Evolutionary conservation across 1,140 invertebrate genomes (phyloP).

Genomic region (Eupristina koningsbergeri): DNA sequence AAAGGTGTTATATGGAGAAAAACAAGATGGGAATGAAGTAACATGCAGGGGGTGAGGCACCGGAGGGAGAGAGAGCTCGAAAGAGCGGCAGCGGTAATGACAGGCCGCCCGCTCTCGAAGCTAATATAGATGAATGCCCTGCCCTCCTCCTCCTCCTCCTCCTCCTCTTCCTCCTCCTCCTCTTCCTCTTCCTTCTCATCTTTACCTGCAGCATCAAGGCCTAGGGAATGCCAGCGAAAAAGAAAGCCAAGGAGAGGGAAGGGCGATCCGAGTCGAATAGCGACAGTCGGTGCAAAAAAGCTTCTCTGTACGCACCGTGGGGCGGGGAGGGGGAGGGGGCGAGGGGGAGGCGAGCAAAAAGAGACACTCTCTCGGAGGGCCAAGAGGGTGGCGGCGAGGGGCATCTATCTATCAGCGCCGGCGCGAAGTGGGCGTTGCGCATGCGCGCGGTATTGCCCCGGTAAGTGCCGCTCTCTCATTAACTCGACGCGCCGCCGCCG

Average conservation of each 20-base stretch:
- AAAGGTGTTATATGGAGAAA: constrained; percentile 45
- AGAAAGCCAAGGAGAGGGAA: not conserved
- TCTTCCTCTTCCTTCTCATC: constrained; percentile 26
- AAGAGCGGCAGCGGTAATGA: constrained; percentile 71
- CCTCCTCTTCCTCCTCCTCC: constrained; percentile 59
- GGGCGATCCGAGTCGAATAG: not conserved
- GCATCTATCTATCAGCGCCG: constrained; percentile 74
- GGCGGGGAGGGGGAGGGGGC: constrained; percentile 28
- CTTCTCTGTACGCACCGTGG: not conserved
- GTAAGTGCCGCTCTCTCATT: constrained; percentile 73
- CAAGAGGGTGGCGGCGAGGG: constrained; percentile 57
- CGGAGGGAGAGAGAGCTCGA: constrained; percentile 3
- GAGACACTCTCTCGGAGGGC: constrained; percentile 5
- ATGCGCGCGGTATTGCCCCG: constrained; percentile 72
- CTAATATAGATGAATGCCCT: constrained; percentile 75
- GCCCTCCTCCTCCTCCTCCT: constrained; percentile 62
- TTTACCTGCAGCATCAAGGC: constrained; percentile 60
- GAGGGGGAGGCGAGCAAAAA: not conserved
- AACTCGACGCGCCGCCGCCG: constrained; percentile 67
- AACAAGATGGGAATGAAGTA: constrained; percentile 29
- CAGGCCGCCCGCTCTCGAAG: constrained; percentile 74
- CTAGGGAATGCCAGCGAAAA: constrained; percentile 29
- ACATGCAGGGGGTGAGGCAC: not conserved
- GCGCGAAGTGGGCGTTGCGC: constrained; percentile 74
- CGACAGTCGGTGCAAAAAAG: not conserved